phyloP scores from a whole-genome alignment of 1,140 invertebrate genomes.

The Whitmania pigra region DNA sequence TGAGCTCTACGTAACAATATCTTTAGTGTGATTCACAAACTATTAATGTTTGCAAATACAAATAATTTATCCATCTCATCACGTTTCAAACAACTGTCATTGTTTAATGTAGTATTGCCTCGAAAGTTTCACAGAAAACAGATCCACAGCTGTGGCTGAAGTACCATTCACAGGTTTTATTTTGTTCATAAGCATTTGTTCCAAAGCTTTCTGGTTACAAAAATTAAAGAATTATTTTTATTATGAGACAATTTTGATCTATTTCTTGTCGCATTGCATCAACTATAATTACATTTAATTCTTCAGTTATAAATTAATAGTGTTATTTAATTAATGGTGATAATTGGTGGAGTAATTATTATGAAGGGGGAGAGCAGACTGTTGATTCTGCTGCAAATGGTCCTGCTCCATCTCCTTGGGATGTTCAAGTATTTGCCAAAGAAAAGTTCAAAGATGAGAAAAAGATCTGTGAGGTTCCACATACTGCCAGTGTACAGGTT shows the following conservation, averaged over 20 bases:
- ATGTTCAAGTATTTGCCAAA: slow-evolving; percentile 13
- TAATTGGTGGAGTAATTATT: too few relatives aligned
- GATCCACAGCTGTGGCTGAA: slow-evolving; percentile 46
- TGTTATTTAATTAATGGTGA: background rate
- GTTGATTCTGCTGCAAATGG: slow-evolving; percentile 38
- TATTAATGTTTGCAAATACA: too few relatives aligned
- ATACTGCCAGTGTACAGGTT: slow-evolving; percentile 45
- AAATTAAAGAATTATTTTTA: too few relatives aligned
- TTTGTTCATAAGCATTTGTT: background rate
- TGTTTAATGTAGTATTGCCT: slow-evolving; percentile 41
- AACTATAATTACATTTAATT: background rate
- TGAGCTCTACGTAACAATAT: too few relatives aligned
- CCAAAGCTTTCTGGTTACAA: background rate
- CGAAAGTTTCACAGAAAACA: slow-evolving; percentile 46
- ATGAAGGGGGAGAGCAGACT: slow-evolving; percentile 32
- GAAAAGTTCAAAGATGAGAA: slow-evolving; percentile 37
- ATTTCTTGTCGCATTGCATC: background rate
- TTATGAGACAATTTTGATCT: background rate
- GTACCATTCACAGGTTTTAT: slow-evolving; percentile 39
- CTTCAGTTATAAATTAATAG: background rate
- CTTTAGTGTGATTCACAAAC: too few relatives aligned
- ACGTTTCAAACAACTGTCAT: too few relatives aligned
- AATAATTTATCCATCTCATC: too few relatives aligned
- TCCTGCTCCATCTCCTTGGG: slow-evolving; percentile 18
- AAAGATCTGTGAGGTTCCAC: slow-evolving; percentile 42